These are phyloP conservation scores for Aphelenchoides besseyi DNA, from an alignment of 1,140 invertebrate genomes.

Conservation along the genomic window DNA sequence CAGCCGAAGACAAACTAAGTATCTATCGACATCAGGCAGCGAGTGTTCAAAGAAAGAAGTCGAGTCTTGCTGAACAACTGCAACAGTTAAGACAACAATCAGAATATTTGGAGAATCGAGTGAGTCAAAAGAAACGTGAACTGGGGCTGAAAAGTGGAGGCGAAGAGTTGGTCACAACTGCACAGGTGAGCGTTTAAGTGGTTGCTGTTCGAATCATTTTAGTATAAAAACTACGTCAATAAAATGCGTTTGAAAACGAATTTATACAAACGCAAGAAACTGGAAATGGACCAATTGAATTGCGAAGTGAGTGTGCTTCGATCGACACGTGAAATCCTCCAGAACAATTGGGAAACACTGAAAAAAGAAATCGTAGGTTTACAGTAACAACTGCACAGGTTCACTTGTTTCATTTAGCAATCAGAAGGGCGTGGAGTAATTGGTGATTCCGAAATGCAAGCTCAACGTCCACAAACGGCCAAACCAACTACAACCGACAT, in stretches of 20 bases:
- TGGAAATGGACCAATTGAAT: conserved; percentile 39
- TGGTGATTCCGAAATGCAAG: neutral
- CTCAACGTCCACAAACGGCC: conserved; percentile 44
- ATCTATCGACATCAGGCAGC: conserved; percentile 44
- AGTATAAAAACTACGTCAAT: conserved; percentile 46
- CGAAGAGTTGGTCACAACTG: conserved; percentile 41
- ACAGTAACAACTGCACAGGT: neutral
- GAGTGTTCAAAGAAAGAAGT: conserved; percentile 43
- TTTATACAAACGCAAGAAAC: conserved; percentile 43
- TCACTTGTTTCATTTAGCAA: conserved; percentile 23
- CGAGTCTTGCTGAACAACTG: conserved; percentile 40
- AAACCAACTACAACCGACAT: conserved; percentile 38
- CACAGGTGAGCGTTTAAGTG: conserved; percentile 32
- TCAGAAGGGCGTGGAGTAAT: conserved; percentile 44
- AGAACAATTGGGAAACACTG: conserved; percentile 33
- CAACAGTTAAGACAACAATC: conserved; percentile 45
- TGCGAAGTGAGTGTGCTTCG: conserved; percentile 35
- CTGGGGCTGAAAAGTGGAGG: conserved; percentile 35
- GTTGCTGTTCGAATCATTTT: conserved; percentile 1
- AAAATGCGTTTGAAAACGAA: conserved; percentile 46
- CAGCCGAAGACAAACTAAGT: conserved; percentile 40
- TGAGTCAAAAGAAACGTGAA: conserved; percentile 31
- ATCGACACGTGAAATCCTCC: conserved; percentile 32
- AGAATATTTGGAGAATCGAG: conserved; percentile 34
- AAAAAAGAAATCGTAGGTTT: conserved; percentile 38